Conservation (phyloP, 2,113 vertebrate genomes). For the Atrichornis clamosus region DNA sequence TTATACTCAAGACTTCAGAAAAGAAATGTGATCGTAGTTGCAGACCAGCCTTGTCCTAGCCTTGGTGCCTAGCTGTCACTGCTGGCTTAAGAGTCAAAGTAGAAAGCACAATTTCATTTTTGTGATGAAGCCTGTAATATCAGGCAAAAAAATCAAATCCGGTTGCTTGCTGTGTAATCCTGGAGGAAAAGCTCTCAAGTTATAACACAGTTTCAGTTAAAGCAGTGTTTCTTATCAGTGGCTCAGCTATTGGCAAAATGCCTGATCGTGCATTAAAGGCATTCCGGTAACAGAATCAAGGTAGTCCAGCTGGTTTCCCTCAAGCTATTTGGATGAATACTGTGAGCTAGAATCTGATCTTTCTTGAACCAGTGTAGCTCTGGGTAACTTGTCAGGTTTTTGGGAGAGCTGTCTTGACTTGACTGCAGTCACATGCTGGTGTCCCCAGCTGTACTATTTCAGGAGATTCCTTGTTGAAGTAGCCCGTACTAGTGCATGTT, state of each 20-base stretch:
- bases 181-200: conserved; percentile 28
- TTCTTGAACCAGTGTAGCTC: neutral
- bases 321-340: neutral
- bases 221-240: conserved; percentile 16
- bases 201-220: conserved; percentile 18
- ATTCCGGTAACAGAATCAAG: conserved; percentile 16
- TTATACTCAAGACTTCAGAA: neutral
- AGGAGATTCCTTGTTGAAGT: neutral
- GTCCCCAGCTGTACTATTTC: neutral
- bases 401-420: neutral
- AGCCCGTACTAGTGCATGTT: neutral
- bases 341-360: neutral
- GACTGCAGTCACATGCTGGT: neutral
- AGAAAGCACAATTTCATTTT: conserved; percentile 18
- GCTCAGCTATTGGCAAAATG: conserved; percentile 9
- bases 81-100: neutral
- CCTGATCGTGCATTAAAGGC: neutral
- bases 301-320: neutral
- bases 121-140: conserved; percentile 25
- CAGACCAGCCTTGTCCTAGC: neutral
- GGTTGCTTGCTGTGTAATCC: conserved; percentile 27
- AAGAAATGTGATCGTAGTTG: neutral
- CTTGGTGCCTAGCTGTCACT: neutral
- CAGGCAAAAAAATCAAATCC: conserved; percentile 27
- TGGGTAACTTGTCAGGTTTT: neutral